phyloP scores from a whole-genome alignment of 2,797 vertebrate genomes.

The Margarornis squamiger region DNA sequence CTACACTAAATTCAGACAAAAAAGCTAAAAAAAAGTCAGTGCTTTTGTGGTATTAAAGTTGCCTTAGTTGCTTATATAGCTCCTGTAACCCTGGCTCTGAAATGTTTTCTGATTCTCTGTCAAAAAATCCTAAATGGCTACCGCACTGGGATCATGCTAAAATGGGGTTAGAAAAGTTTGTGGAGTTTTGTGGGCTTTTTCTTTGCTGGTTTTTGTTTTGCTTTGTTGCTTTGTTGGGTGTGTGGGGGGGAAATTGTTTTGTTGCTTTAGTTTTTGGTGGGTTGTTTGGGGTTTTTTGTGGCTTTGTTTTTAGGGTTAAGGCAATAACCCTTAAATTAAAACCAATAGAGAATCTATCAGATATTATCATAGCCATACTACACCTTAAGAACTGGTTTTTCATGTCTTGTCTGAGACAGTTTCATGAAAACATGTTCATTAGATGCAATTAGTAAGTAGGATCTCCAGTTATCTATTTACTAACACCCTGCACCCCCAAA shows the following conservation, averaged over 20 bases:
- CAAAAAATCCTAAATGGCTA: background rate
- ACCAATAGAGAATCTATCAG: background rate
- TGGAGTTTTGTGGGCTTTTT: background rate
- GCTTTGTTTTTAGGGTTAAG: background rate
- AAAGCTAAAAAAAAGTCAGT: background rate
- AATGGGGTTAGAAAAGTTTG: background rate
- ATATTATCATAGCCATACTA: background rate
- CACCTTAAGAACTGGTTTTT: background rate
- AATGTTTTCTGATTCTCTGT: background rate
- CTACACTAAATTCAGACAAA: conserved; percentile 37
- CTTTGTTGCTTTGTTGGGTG: background rate
- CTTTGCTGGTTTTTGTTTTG: accelerated
- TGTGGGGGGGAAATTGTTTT: background rate
- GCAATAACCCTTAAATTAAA: background rate
- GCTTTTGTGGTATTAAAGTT: background rate
- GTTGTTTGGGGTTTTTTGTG: background rate
- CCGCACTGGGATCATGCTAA: background rate
- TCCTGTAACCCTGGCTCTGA: background rate
- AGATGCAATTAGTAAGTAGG: background rate
- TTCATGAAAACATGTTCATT: background rate
- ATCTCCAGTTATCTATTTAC: background rate
- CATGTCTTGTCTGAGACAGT: background rate
- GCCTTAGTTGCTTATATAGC: background rate
- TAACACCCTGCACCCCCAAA: background rate
- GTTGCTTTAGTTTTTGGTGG: background rate